Evolutionary conservation across 1,140 invertebrate species (phyloP), one percentile per base, ranked within the genome.

Genomic region (Bombus pyrosoma): DNA sequence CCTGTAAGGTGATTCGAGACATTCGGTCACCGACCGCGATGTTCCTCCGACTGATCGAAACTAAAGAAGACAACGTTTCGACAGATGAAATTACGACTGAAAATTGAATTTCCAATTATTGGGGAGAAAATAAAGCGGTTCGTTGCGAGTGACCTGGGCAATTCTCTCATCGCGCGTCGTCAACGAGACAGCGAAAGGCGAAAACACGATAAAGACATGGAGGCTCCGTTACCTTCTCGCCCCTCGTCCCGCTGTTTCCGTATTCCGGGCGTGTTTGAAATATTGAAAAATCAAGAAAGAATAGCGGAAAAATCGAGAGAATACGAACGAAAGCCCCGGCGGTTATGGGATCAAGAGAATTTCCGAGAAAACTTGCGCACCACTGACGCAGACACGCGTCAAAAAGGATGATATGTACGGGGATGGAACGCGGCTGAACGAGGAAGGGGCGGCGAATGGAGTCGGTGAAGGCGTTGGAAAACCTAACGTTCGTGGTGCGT

Each of bases 321-420:
- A 68, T 72, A 72, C 83, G 77, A 47, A 72, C 83, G 77, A 47
- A 37, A 81, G 71, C n/a, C 18, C 39, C 75, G 34, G 0, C 39
- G 81, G 80, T 83, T 83, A 76, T n/a, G 81, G 57, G 74, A 75
- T 76, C 79, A 47, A 75, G 72, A 77, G 81, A 83, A 86, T 86
- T 86, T 83, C 37, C 53, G 32, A 25, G 66, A 34, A 74, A 86
- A 62, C 72, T 84, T 87, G 81, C 57, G 87, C 87, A 79, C 86
- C 83, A 82, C 77, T 88, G 87, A 84, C 76, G 82, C 79, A 87
- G 79, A 89, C 66, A 84, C 80, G 39, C 80, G 89, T 87, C 81
- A 73, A 86, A 89, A 91, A 78, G 84, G 81, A 77, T 53, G 69
- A 82, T 82, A 76, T 59, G 43, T 62, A 15, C n/a, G 39, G 73